phyloP scores from a whole-genome alignment of 2,797 vertebrate species.

The Helarctos malayanus region DNA sequence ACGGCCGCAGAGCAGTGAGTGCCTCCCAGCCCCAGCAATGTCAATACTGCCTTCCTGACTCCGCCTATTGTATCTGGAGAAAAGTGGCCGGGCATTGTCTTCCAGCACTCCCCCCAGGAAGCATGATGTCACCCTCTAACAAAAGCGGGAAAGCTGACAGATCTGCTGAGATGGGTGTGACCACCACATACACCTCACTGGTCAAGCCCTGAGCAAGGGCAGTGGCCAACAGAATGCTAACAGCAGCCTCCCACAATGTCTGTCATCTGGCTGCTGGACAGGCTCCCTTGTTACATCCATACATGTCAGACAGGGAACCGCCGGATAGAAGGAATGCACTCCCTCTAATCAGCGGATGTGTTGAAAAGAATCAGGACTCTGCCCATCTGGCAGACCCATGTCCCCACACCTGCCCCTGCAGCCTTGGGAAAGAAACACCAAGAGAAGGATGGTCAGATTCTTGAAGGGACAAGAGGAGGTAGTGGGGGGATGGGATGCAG shows the following conservation, averaged over 20 bases:
- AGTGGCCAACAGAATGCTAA: conserved; percentile 58
- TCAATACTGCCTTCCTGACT: conserved; percentile 91
- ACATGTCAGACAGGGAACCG: not conserved
- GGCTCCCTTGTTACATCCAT: not conserved
- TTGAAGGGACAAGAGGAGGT: not conserved
- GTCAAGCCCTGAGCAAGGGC: conserved; percentile 78
- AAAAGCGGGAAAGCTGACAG: conserved; percentile 93
- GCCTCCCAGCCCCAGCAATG: conserved; percentile 86
- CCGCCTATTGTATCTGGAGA: conserved; percentile 90
- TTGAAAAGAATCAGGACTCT: not conserved
- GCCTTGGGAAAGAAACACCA: not conserved
- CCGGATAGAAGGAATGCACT: not conserved
- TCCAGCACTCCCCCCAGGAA: conserved; percentile 90
- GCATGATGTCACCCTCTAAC: conserved; percentile 92
- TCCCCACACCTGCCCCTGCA: conserved; percentile 25
- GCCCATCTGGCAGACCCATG: not conserved
- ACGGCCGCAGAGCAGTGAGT: conserved; percentile 48
- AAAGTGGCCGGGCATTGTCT: conserved; percentile 90
- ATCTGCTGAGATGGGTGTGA: conserved; percentile 90
- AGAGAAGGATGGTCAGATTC: not conserved
- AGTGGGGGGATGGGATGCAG: not conserved
- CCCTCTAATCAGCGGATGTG: not conserved
- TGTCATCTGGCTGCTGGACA: not conserved
- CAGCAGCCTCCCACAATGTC: not conserved
- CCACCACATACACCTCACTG: conserved; percentile 86